Percentiles rank a stretch among this genome's conserved stretches.
These are phyloP conservation scores for Melanargia galathea DNA, from an alignment of 2,888 invertebrate genomes.

Conservation along the genomic window DNA sequence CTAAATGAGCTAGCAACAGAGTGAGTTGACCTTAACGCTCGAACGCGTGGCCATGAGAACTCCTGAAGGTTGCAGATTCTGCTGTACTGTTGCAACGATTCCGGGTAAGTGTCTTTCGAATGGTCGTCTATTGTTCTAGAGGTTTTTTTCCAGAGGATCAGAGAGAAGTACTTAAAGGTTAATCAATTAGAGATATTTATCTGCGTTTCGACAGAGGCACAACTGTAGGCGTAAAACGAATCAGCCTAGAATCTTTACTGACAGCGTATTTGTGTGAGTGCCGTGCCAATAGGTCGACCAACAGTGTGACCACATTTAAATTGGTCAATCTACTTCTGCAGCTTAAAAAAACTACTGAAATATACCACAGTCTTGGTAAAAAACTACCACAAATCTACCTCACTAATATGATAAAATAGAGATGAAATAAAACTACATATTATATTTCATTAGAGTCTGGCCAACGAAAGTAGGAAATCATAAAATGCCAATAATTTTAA, in stretches of 20 bases:
- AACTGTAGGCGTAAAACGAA: constrained; percentile 58
- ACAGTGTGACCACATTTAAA: too few relatives aligned
- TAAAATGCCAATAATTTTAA: too few relatives aligned
- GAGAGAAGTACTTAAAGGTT: not conserved
- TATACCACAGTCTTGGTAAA: too few relatives aligned
- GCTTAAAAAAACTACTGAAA: too few relatives aligned
- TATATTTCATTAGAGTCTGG: too few relatives aligned
- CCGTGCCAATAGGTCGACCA: constrained; percentile 79
- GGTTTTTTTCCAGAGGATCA: not conserved
- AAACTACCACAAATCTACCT: too few relatives aligned
- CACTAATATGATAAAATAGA: too few relatives aligned
- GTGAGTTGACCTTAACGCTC: constrained; percentile 71
- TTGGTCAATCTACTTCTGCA: too few relatives aligned
- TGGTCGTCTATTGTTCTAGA: not conserved
- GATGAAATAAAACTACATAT: too few relatives aligned
- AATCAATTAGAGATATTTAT: constrained; percentile 20
- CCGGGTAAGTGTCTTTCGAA: constrained; percentile 19
- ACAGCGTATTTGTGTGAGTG: constrained; percentile 58
- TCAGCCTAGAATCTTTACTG: constrained; percentile 67
- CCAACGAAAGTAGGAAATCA: too few relatives aligned
- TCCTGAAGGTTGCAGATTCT: constrained; percentile 69
- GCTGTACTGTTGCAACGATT: constrained; percentile 36
- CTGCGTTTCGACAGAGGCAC: constrained; percentile 43
- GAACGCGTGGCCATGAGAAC: constrained; percentile 71
- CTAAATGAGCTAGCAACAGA: constrained; percentile 52